These are phyloP conservation scores for Trichopoda pennipes DNA, from an alignment of 2,888 invertebrate species.

Conservation along the genomic window DNA sequence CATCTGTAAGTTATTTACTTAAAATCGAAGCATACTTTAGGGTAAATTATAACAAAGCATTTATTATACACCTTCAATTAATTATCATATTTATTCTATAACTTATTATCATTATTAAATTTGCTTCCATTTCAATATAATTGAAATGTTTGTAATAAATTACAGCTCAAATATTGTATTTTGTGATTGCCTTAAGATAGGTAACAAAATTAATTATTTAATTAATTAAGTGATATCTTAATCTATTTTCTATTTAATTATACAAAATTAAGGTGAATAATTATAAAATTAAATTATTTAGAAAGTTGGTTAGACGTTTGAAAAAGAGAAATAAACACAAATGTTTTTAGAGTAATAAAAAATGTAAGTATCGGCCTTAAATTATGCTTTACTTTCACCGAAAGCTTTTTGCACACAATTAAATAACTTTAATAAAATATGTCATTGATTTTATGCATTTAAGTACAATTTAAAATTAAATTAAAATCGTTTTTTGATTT, in stretches of 20 bases:
- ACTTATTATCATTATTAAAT: too few relatives aligned
- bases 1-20: not conserved
- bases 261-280: conserved; percentile 21
- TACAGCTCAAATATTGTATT: not conserved
- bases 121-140: conserved; percentile 4
- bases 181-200: conserved; percentile 31
- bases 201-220: conserved; percentile 34
- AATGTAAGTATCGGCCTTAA: conserved; percentile 28
- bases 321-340: too few relatives aligned
- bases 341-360: not conserved
- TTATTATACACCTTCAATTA: conserved; percentile 16
- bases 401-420: not conserved
- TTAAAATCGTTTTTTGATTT: too few relatives aligned
- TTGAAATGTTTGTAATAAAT: conserved; percentile 5
- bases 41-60: conserved; percentile 8
- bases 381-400: conserved; percentile 23
- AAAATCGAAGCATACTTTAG: conserved; percentile 7
- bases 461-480: not conserved
- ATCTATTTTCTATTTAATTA: conserved; percentile 23
- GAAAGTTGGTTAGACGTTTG: not conserved
- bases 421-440: not conserved
- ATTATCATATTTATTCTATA: not conserved
- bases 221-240: conserved; percentile 8
- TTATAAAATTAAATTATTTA: not conserved
- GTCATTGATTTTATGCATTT: not conserved